Conservation (phyloP, 2,888 invertebrate species). For the Acleris cristana region DNA sequence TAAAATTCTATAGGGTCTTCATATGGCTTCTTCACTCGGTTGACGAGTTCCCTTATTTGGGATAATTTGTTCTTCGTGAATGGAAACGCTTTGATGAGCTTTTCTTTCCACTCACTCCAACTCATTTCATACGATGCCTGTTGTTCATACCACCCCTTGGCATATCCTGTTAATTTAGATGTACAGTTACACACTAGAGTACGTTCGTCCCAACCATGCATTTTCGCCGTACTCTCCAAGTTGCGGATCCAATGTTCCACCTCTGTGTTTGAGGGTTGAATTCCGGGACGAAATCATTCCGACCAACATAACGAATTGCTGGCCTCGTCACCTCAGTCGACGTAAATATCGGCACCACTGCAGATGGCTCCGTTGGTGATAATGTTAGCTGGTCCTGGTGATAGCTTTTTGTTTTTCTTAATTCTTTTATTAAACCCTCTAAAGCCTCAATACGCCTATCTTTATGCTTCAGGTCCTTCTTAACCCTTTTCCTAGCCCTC, state of each 20-base stretch:
- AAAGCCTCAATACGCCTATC: slow-evolving; percentile 18
- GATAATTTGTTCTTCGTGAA: slow-evolving; percentile 35
- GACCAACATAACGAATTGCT: slow-evolving; percentile 36
- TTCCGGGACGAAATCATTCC: slow-evolving; percentile 37
- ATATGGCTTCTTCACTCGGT: slow-evolving; percentile 20
- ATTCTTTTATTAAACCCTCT: slow-evolving; percentile 16
- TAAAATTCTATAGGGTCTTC: slow-evolving; percentile 38
- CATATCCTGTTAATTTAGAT: slow-evolving; percentile 41
- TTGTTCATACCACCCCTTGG: too few species aligned
- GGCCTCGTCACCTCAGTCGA: neutral
- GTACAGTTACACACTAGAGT: slow-evolving; percentile 42
- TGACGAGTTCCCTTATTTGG: slow-evolving; percentile 36
- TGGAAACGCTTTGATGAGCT: slow-evolving; percentile 35
- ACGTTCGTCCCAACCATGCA: slow-evolving; percentile 43
- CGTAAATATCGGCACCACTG: neutral
- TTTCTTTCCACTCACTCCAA: slow-evolving; percentile 39
- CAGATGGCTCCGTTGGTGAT: slow-evolving; percentile 6
- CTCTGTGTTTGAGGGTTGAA: slow-evolving; percentile 38
- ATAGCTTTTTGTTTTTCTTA: slow-evolving; percentile 7
- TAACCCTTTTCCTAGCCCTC: too few species aligned
- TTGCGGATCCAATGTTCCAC: slow-evolving; percentile 42
- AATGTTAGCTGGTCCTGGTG: neutral
- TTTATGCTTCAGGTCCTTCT: neutral
- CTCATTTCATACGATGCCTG: slow-evolving; percentile 32
- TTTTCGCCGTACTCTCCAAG: slow-evolving; percentile 39